Percentiles rank a stretch among this genome's conserved stretches.
phyloP scores from a whole-genome alignment of 2,113 vertebrate genomes.

The Himantopus leucocephalus region DNA sequence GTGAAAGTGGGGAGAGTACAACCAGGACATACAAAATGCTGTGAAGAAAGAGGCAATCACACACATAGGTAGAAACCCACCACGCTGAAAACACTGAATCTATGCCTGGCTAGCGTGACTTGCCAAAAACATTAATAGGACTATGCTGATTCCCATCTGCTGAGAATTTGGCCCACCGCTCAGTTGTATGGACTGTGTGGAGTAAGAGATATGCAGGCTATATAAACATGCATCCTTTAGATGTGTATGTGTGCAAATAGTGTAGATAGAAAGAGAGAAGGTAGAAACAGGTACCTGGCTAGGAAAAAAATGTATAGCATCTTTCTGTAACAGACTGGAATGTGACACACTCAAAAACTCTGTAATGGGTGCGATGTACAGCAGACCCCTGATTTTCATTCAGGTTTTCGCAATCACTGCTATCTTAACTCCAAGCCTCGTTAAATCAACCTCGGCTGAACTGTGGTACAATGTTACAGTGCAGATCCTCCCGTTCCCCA shows the following conservation, averaged over 20 bases:
- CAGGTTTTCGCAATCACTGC: slow-evolving; percentile 44
- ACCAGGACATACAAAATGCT: background rate
- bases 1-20: background rate
- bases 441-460: slow-evolving; percentile 59
- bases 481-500: slow-evolving; percentile 14
- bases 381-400: background rate
- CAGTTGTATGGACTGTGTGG: background rate
- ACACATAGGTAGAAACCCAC: background rate
- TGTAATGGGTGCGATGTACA: rapidly evolving
- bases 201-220: background rate
- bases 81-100: background rate
- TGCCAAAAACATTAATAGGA: background rate
- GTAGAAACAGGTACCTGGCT: background rate
- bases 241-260: background rate
- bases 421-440: slow-evolving; percentile 65
- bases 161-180: background rate
- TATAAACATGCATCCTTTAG: background rate
- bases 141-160: background rate
- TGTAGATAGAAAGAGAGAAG: rapidly evolving
- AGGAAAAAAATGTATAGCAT: background rate
- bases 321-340: background rate
- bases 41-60: background rate
- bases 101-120: background rate
- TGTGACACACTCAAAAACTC: background rate
- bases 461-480: slow-evolving; percentile 49